Conservation (phyloP, 2,797 vertebrate species). For the Todus mexicanus region DNA sequence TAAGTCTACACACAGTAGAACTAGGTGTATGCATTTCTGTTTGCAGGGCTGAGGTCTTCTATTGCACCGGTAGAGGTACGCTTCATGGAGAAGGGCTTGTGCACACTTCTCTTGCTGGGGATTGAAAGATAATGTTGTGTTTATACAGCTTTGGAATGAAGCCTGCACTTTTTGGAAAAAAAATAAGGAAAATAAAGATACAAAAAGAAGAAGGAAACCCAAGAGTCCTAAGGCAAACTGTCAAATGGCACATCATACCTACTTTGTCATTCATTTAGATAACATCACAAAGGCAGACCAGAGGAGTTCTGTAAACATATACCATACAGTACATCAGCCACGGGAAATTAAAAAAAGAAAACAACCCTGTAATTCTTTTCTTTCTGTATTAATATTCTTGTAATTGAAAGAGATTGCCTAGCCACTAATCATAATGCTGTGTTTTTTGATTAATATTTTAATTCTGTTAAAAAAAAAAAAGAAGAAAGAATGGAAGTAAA, state of each 20-base stretch:
- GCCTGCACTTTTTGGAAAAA: slow-evolving; percentile 47
- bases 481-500: not conserved
- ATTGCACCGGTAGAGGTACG: not conserved
- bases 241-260: slow-evolving; percentile 76
- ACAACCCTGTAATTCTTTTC: slow-evolving; percentile 78
- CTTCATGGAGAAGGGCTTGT: slow-evolving; percentile 10
- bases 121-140: slow-evolving; percentile 79
- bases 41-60: slow-evolving; percentile 9
- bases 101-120: slow-evolving; percentile 42
- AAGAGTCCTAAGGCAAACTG: slow-evolving; percentile 75
- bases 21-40: not conserved
- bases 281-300: slow-evolving; percentile 77
- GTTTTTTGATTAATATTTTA: slow-evolving; percentile 30
- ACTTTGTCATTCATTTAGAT: slow-evolving; percentile 74
- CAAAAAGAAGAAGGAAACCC: slow-evolving; percentile 49
- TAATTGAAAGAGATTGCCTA: slow-evolving; percentile 62
- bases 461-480: slow-evolving; percentile 19
- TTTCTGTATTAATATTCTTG: slow-evolving; percentile 72
- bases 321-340: slow-evolving; percentile 78
- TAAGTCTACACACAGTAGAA: not conserved
- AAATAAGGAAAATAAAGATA: slow-evolving; percentile 2
- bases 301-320: slow-evolving; percentile 77
- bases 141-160: slow-evolving; percentile 78
- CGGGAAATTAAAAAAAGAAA: slow-evolving; percentile 69
- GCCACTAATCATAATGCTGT: slow-evolving; percentile 51